Base-by-base conservation (phyloP, 2,797 vertebrate genomes). In the Telmatherina bonti region DNA sequence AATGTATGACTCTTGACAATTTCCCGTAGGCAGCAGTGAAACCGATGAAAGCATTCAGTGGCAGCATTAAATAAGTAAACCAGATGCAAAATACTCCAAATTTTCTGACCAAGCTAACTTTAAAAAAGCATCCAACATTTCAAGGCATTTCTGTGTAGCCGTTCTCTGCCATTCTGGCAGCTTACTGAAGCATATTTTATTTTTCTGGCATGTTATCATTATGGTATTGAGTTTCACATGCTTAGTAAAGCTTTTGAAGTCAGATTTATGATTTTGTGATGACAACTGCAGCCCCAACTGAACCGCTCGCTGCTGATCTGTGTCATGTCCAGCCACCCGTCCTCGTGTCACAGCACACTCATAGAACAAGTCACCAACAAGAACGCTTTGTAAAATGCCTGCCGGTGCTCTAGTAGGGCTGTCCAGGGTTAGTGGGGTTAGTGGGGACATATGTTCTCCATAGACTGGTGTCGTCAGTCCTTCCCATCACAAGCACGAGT, bases 371-470 rank as follows among this genome's bases (percentile, higher is more conserved):
- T 76, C 62, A 67, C 62, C 83, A 85, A 89, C 84, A 86, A 76
- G 71, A 80, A 52, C 30, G 6, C 82, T 87, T 83, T 86, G 88
- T 86, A 33, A 81, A 88, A 27, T 29, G 81, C 65, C 77, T 67
- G 74, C 52, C 29, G 20, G 52, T 13, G 7, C 72, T 4, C 53
- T 47, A 58, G 53, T 18, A 49, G 65, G 45, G 65, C 78, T 85
- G 80, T 88, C 67, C 62, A 63, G 76, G 78, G 82, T 83, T 81
- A 80, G 84, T 77, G 80, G 66, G 77, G 78, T 83, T 80, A 80
- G 84, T 78, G 80, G 66, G 78, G 78, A 89, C 89, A 81, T 67
- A 70, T 88, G 88, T 89, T 89, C 76, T 82, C 65, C 18, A 85
- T 77, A 78, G 86, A 82, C 67, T 58, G 5, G 81, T 79, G 78